These are phyloP conservation scores for Nycteola revayana DNA, from an alignment of 2,888 invertebrate species.

Conservation along the genomic window DNA sequence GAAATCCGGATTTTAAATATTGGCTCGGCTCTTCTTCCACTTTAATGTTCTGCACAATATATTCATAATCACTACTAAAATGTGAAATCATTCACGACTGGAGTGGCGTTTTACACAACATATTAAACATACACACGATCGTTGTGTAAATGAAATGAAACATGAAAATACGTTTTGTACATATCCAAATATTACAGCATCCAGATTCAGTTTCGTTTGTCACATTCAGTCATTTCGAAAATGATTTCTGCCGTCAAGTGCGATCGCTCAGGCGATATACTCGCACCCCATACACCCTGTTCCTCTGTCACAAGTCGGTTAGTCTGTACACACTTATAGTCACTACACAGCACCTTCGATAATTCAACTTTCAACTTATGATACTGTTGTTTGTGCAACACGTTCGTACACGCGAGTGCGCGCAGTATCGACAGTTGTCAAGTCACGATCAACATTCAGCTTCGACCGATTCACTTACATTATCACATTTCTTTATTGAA, in stretches of 20 bases:
- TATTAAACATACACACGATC: conserved; percentile 25
- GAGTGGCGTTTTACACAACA: conserved; percentile 37
- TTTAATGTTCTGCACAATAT: conserved; percentile 51
- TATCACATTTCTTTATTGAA: conserved; percentile 75
- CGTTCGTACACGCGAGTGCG: conserved; percentile 13
- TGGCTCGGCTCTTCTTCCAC: conserved; percentile 76
- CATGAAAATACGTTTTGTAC: conserved; percentile 37
- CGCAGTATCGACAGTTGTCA: conserved; percentile 55
- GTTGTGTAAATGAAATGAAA: conserved; percentile 25
- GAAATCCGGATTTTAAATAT: conserved; percentile 78
- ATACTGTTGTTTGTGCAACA: conserved; percentile 42
- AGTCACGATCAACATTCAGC: conserved; percentile 53
- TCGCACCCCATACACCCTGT: conserved; percentile 48
- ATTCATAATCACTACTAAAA: conserved; percentile 40
- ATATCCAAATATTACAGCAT: conserved; percentile 29
- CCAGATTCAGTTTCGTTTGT: conserved; percentile 35
- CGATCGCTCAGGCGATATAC: conserved; percentile 35
- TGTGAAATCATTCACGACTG: conserved; percentile 47
- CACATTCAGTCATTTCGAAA: conserved; percentile 34
- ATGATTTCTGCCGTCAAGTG: conserved; percentile 22
- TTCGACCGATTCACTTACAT: conserved; percentile 62
- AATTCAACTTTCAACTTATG: conserved; percentile 57
- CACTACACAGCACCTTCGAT: conserved; percentile 70
- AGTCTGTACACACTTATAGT: conserved; percentile 52
- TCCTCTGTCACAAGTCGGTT: conserved; percentile 54